Evolutionary conservation across 2,888 invertebrate species (phyloP), one percentile per base, ranked within the genome.

Genomic region (Amiota minor): DNA sequence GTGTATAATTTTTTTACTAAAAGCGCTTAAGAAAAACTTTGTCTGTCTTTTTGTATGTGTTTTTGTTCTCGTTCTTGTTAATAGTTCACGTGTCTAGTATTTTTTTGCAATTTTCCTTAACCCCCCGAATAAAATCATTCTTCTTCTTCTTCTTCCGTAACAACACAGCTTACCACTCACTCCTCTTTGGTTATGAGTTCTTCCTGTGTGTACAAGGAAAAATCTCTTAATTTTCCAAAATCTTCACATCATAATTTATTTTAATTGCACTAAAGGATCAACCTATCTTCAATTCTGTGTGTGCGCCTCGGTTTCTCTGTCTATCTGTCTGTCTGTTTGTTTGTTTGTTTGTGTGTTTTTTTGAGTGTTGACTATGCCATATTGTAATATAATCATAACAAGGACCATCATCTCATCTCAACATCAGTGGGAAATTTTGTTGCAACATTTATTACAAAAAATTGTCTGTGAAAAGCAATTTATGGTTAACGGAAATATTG

Each of bases 201-300:
- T 16, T 56, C 46, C 67, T 50, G 45, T 61, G 45, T 61, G 46
- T 16, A 67, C 65, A 35, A 45, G n/a, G 46, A 74, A 76, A 78
- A 81, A 83, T 83, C 80, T 80, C 81, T 82, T 85, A 86, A 87
- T 87, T 87, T 87, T 82, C 83, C 81, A 81, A 83, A 85, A 86
- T 86, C 85, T 88, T 86, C 88, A 88, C 88, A 85, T 87, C 86
- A 88, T 88, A 87, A 87, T 87, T 88, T 87, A 88, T 87, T 87
- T 87, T 87, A 88, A 88, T 88, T 88, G 88, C 86, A 83, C 70
- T 76, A 77, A 84, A 80, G 79, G 81, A 79, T 77, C 76, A 62
- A 71, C 65, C 72, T 77, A 75, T 16, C 0, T 10, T 46, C 35
- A 35, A 35, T 35, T 35, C 18, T 45, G 55, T 46, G 45, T 18